phyloP scores from a whole-genome alignment of 2,797 vertebrate species.

The Clarias laeviceps region DNA sequence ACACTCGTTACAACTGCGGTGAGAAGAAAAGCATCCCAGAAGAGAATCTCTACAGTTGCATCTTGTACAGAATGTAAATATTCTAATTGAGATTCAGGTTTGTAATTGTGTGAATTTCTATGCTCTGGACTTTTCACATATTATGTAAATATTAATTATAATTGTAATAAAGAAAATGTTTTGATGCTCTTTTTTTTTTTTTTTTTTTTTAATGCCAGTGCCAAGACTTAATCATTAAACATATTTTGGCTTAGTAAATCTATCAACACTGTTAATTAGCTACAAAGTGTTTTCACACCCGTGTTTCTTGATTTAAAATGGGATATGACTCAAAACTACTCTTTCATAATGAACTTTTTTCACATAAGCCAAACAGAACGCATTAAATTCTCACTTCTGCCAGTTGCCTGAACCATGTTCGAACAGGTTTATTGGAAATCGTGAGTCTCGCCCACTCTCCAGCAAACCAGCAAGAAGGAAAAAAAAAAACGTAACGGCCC shows the following conservation, averaged over 20 bases:
- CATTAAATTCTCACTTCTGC: slow-evolving; percentile 20
- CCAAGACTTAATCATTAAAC: not conserved
- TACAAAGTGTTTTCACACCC: slow-evolving; percentile 13
- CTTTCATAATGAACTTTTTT: slow-evolving; percentile 15
- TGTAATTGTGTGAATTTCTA: not conserved
- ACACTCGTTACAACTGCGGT: not conserved
- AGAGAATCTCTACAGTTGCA: not conserved
- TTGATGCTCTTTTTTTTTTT: not conserved
- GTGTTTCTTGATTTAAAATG: slow-evolving; percentile 20
- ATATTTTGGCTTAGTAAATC: slow-evolving; percentile 8
- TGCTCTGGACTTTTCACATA: not conserved
- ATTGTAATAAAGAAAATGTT: not conserved
- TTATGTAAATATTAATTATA: not conserved
- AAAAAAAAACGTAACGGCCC: not conserved
- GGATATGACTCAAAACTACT: not conserved
- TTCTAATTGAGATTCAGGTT: not conserved
- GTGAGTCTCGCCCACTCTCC: not conserved
- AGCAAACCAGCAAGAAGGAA: not conserved
- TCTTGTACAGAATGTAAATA: not conserved
- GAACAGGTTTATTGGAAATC: not conserved
- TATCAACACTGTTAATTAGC: slow-evolving; percentile 17
- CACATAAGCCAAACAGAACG: not conserved
- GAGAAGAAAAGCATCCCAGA: not conserved
- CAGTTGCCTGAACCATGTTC: slow-evolving; percentile 2
- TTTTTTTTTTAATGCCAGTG: not conserved